Base-by-base conservation (phyloP, 2,888 invertebrate species). In the Drosophila birchii region DNA sequence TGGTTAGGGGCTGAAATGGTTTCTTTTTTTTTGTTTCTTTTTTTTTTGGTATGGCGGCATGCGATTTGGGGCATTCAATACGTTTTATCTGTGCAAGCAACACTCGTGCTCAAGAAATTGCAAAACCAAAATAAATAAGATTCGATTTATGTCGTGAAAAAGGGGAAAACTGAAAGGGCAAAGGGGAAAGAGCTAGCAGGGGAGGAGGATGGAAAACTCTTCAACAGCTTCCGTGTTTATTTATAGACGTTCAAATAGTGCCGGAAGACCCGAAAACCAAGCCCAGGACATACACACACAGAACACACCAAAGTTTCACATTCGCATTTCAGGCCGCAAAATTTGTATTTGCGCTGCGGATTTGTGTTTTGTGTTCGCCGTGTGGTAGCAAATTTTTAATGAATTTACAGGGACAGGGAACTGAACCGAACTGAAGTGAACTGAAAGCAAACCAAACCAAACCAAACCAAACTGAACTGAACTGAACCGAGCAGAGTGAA, bases 211-310 rank as follows among this genome's bases (percentile, higher is more conserved):
- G 51, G 51, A 77, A 74, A 75, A 75, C 71, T 47, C 72, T 69
- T 63, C 84, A 75, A 69, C 78, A 67, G 72, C 70, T 80, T 75
- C 73, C 80, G 73, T 84, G 79, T 79, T 84, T 84, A 84, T 84
- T 88, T 84, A 84, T 88, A 88, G 80, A 72, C 77, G 74, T 57
- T 79, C 88, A 88, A 85, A 88, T 85, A 85, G 88, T 85, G 83
- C 79, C 57, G 36, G 39, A 69, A 51, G 41, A 43, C 69, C 70
- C 47, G 14, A 49, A 55, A 55, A 14, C 41, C 26, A 38, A 49
- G 20, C 47, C 36, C 56, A 53, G 47, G 76, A 79, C 69, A 74
- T 82, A 75, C 81, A 77, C 85, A 72, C 69, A 77, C 44, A 77
- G 81, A 72, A 74, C 67, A 77, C 51, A 85, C 43, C 54, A 49